Evolutionary conservation across 2,113 vertebrate genomes (phyloP), one percentile per base, ranked within the genome.

Genomic region (Pelvicachromis taeniatus): DNA sequence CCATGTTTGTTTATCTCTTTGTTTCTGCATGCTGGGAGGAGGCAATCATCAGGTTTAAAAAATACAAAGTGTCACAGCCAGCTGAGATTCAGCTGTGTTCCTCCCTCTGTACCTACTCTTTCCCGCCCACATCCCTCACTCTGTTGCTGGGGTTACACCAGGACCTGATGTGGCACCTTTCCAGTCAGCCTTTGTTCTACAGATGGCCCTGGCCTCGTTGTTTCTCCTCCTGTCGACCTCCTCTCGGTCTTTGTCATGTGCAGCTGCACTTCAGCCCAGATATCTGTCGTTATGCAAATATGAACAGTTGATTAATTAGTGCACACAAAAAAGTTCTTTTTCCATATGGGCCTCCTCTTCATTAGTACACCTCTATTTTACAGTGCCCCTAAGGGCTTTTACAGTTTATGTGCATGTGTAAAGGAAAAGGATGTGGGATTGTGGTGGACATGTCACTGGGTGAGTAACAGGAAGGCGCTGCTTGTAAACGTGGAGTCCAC

Each of bases 91-190:
- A 68, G 45, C 54, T 52, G 4, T 84, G 33, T n/a, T 52, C 65
- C 23, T 45, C 56, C 73, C 45, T 31, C 50, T 78, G 16, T 16
- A 9, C 59, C 56, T 14, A 17, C 4, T 68, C 35, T 38, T 78
- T 78, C 73, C 58, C 78, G 59, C 78, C 42, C 14, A 19, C 70
- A 82, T 85, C 82, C 56, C 61, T 59, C 53, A 31, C 61, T 61
- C 68, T 1, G 90, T 94, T 93, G 92, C 93, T 59, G 80, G 78
- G 93, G 93, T 93, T 91, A 95, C 94, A 81, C 79, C 84, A 55
- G 84, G 90, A 81, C 83, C 52, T 84, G 81, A 86, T 81, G 84
- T 29, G 4, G 82, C 82, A 87, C 79, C 75, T 85, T 85, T 85
- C 86, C 91, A 75, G 77, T 83, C 38, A 50, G 70, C 40, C 90